phyloP scores from a whole-genome alignment of 2,113 vertebrate species.

The Piaya cayana region DNA sequence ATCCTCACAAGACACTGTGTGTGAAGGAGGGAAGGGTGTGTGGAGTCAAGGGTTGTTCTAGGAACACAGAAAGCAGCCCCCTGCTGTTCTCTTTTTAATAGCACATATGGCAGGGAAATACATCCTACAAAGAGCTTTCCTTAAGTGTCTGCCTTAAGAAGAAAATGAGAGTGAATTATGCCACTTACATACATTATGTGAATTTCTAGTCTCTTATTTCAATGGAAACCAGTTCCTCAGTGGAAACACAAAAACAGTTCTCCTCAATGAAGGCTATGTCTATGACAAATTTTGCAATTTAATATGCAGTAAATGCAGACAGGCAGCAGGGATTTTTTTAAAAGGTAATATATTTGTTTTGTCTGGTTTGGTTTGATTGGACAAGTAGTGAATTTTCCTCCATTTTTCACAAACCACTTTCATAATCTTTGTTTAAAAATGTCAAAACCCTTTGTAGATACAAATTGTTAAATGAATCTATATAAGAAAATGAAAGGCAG shows the following conservation, averaged over 20 bases:
- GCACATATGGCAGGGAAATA: not conserved
- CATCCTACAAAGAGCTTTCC: not conserved
- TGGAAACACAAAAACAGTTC: not conserved
- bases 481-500: not conserved
- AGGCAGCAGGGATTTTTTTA: not conserved
- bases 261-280: not conserved
- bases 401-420: not conserved
- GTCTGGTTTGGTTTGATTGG: conserved; percentile 7
- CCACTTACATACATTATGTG: not conserved
- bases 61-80: not conserved
- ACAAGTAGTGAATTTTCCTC: not conserved
- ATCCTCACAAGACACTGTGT: not conserved
- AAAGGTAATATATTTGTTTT: not conserved
- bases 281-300: not conserved
- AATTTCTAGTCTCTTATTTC: conserved; percentile 26
- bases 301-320: not conserved
- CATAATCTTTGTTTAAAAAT: not conserved
- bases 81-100: not conserved
- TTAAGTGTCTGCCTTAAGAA: not conserved
- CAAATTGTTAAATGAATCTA: not conserved
- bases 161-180: conserved; percentile 1
- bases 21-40: not conserved
- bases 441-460: not conserved
- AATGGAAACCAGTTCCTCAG: not conserved
- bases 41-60: not conserved